Evolutionary conservation across 2,888 invertebrate species (phyloP).

Genomic region (Metacarcinus magister): DNA sequence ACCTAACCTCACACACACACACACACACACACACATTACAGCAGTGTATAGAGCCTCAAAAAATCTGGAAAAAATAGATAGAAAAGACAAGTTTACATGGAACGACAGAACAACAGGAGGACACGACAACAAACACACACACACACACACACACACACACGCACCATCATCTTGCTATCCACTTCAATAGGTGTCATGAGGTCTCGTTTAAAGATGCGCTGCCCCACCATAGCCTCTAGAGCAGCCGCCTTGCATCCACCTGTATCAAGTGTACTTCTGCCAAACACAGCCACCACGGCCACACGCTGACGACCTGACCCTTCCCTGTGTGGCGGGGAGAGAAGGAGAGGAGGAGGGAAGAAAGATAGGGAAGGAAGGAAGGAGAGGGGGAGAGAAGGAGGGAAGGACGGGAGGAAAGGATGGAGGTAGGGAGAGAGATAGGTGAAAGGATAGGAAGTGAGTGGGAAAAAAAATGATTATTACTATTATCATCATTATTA

Average conservation of each 20-base stretch:
- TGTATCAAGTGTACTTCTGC: slow-evolving; percentile 72
- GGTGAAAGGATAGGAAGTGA: background rate
- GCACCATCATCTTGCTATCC: slow-evolving; percentile 67
- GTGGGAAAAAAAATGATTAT: background rate
- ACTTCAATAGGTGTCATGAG: slow-evolving; percentile 59
- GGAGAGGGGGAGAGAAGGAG: background rate
- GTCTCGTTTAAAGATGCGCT: slow-evolving; percentile 70
- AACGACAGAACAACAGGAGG: too few relatives aligned
- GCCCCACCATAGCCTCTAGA: slow-evolving; percentile 77
- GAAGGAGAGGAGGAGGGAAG: background rate
- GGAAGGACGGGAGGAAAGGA: background rate
- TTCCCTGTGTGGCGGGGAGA: slow-evolving; percentile 51
- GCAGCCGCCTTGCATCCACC: slow-evolving; percentile 76
- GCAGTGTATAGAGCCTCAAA: too few relatives aligned
- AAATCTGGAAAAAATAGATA: too few relatives aligned
- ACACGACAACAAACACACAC: too few relatives aligned
- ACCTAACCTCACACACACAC: too few relatives aligned
- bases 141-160: background rate
- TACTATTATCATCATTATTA: too few relatives aligned
- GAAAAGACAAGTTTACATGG: too few relatives aligned
- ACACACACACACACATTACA: too few relatives aligned
- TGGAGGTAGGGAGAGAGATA: background rate
- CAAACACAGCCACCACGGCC: slow-evolving; percentile 79
- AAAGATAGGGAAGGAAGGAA: background rate
- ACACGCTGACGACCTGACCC: slow-evolving; percentile 71